These are phyloP conservation scores for Agrilus planipennis DNA, from an alignment of 1,140 invertebrate genomes.

Conservation along the genomic window DNA sequence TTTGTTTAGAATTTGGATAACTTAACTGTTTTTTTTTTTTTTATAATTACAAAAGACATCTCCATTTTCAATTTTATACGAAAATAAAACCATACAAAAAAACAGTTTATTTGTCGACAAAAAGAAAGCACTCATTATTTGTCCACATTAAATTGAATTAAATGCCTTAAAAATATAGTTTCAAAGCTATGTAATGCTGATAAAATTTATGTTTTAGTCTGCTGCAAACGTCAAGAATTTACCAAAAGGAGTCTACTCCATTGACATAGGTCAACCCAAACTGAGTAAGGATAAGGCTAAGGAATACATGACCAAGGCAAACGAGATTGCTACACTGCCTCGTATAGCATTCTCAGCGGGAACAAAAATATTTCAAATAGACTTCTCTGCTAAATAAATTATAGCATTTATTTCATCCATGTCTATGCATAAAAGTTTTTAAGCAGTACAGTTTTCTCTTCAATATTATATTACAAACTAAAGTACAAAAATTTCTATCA, in stretches of 20 bases:
- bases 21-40: neutral
- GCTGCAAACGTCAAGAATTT: constrained; percentile 17
- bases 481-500: constrained; percentile 33
- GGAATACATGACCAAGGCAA: neutral
- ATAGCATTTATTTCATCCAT: neutral
- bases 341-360: constrained; percentile 19
- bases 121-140: neutral
- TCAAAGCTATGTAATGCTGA: neutral
- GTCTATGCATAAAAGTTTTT: constrained; percentile 2
- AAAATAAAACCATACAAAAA: neutral
- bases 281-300: constrained; percentile 8
- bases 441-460: neutral
- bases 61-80: neutral
- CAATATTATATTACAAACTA: constrained; percentile 20
- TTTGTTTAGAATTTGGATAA: neutral
- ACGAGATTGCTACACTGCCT: constrained; percentile 9
- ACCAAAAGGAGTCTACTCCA: constrained; percentile 21
- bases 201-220: constrained; percentile 14
- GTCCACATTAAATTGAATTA: neutral
- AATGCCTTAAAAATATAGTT: neutral
- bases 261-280: constrained; percentile 21
- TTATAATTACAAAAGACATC: neutral
- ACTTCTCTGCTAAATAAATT: constrained; percentile 15
- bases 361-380: constrained; percentile 23
- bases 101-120: neutral